Conservation (phyloP, 2,113 vertebrate species). For the Struthidea cinerea region DNA sequence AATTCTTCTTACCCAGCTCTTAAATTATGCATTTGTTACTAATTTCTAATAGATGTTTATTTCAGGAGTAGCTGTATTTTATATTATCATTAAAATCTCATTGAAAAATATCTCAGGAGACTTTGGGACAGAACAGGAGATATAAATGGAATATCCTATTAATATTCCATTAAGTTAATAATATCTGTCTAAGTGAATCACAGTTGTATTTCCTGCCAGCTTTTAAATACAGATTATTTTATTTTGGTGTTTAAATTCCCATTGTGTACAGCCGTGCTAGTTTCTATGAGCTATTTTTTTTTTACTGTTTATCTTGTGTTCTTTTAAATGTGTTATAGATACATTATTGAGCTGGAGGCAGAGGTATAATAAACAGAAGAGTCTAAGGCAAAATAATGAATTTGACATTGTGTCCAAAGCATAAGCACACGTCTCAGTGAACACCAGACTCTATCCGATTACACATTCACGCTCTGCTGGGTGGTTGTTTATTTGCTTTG, state of each 20-base stretch:
- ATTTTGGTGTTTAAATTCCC: not conserved
- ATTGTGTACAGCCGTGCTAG: not conserved
- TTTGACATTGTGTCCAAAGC: conserved; percentile 49
- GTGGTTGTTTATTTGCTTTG: conserved; percentile 26
- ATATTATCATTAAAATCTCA: conserved; percentile 13
- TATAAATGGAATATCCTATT: conserved; percentile 21
- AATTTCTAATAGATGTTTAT: conserved; percentile 6
- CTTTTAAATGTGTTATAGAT: not conserved
- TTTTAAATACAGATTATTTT: conserved; percentile 28
- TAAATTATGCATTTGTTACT: not conserved
- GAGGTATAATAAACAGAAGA: conserved; percentile 1
- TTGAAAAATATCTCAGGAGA: not conserved
- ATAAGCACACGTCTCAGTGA: not conserved
- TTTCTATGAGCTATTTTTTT: not conserved
- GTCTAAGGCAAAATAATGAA: conserved; percentile 30
- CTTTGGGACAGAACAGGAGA: not conserved
- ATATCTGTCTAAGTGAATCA: conserved; percentile 21
- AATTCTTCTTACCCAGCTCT: not conserved
- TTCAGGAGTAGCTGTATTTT: not conserved
- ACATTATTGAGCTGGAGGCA: conserved; percentile 30
- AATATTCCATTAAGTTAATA: conserved; percentile 46
- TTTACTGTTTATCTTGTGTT: not conserved
- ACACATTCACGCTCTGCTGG: not conserved
- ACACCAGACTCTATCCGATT: conserved; percentile 3
- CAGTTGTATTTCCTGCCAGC: not conserved